Evolutionary conservation across 2,888 invertebrate genomes (phyloP), one percentile per base, ranked within the genome.

Genomic region (Panorpa germanica): DNA sequence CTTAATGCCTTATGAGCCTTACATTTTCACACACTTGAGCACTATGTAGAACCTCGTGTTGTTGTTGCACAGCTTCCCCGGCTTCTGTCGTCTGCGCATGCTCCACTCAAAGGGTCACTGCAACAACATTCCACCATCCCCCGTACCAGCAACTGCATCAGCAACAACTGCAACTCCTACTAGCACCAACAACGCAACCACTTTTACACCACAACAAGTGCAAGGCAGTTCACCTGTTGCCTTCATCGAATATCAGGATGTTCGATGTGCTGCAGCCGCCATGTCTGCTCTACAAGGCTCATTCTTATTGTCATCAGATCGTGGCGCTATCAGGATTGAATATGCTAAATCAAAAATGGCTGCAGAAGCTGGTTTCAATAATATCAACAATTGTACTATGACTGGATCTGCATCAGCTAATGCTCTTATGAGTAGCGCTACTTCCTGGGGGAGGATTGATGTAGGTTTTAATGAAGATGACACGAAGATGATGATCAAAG

Each of bases 261-360:
- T 90, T 48, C 65, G 74, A 49, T 83, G 78, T 60, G 95, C 96
- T 49, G 71, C 81, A 52, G 75, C 81, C 50, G 93, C 91, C 48
- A 75, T 93, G 77, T 73, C 75, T 52, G 72, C 82, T 50, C 76
- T 96, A 48, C 93, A 96, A 63, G 95, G 95, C 56, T 85, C 86
- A 57, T 78, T 85, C 61, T 76, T 93, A 50, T 76, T 90, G 57
- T 88, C 90, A 58, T 91, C 91, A 43, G 86, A 86, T 53, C 82
- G 93, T 57, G 91, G 91, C 46, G 90, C 91, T 53, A 90, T 96
- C 58, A 80, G 93, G 58, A 91, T 96, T 61, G 95, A 96, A 69
- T 96, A 82, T 70, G 95, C 95, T 59, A 86, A 90, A 68, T 88
- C 83, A 63, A 93, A 93, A 74, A 91, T 95, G 91, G 85, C 88